Conservation (phyloP, 1,140 invertebrate genomes). For the Arctopsyche grandis region DNA sequence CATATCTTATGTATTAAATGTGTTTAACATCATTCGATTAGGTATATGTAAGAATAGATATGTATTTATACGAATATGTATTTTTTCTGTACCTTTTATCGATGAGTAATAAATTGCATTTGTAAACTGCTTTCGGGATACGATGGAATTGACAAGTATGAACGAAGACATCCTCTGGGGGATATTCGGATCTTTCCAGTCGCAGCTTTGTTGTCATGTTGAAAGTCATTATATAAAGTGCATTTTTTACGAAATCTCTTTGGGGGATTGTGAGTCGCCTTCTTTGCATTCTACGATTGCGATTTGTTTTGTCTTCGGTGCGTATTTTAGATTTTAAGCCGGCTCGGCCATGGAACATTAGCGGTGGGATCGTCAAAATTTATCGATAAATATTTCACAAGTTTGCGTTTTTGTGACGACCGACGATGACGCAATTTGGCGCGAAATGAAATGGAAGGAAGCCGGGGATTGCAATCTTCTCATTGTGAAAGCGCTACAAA, state of each 20-base stretch:
- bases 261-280: neutral
- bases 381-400: too few relatives aligned
- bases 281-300: neutral
- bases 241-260: neutral
- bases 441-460: slow-evolving; percentile 19
- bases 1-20: too few relatives aligned
- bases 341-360: too few relatives aligned
- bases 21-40: too few relatives aligned
- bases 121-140: slow-evolving; percentile 7
- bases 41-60: too few relatives aligned
- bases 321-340: neutral
- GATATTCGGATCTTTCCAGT: neutral
- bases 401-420: too few relatives aligned
- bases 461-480: slow-evolving; percentile 15
- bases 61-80: too few relatives aligned
- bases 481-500: slow-evolving; percentile 9
- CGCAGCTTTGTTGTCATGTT: slow-evolving; percentile 22
- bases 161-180: neutral
- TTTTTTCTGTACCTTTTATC: neutral
- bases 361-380: too few relatives aligned
- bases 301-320: neutral
- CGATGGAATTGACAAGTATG: neutral
- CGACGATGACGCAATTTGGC: slow-evolving; percentile 4
- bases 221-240: slow-evolving; percentile 23
- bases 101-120: slow-evolving; percentile 10